phyloP scores from a whole-genome alignment of 2,113 vertebrate genomes.

The Excalfactoria chinensis region DNA sequence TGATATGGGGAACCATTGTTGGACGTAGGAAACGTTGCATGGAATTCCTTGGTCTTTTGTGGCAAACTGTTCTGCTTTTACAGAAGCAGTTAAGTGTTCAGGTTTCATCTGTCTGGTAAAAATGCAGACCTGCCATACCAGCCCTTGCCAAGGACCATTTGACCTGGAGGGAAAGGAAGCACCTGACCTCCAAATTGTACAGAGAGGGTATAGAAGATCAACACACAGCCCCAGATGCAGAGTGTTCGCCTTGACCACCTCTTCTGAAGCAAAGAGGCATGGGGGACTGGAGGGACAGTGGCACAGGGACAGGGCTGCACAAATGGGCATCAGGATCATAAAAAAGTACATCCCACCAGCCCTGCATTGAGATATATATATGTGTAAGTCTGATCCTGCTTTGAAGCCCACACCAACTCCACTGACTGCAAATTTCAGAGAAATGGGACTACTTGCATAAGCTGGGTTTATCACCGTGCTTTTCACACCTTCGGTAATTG shows the following conservation, averaged over 20 bases:
- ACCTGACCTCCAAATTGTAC: neutral
- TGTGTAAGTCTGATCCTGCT: neutral
- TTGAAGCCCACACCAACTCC: neutral
- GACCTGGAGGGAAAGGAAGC: neutral
- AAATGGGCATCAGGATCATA: neutral
- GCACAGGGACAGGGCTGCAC: neutral
- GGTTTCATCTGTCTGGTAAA: neutral
- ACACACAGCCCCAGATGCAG: neutral
- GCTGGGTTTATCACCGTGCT: neutral
- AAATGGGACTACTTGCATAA: neutral
- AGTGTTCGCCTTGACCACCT: neutral
- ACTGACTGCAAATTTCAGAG: neutral
- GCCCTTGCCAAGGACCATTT: neutral
- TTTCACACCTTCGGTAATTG: neutral
- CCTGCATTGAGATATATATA: neutral
- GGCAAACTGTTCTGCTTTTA: neutral
- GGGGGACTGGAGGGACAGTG: neutral
- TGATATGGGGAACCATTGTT: neutral
- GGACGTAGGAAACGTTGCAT: neutral
- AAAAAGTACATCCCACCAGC: neutral
- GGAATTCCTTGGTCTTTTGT: neutral
- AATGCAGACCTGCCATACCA: neutral
- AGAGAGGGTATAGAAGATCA: neutral
- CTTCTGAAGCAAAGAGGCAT: neutral
- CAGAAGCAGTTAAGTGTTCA: neutral